These are phyloP conservation scores for Podarcis muralis DNA, from an alignment of 2,113 vertebrate genomes.

Conservation along the genomic window DNA sequence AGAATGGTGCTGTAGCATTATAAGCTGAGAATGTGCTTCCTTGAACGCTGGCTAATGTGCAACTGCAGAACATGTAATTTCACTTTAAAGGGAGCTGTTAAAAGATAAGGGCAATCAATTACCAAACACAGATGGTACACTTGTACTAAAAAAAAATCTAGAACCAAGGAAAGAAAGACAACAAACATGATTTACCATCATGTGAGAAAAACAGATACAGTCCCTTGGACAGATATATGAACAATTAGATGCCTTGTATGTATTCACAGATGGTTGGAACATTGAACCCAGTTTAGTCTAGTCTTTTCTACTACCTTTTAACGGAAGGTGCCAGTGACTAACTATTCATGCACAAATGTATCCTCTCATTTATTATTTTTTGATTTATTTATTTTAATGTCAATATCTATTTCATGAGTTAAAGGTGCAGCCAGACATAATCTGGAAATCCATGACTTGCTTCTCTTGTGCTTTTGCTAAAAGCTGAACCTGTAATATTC, in stretches of 20 bases:
- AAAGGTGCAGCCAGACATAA: too few species aligned
- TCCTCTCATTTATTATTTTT: too few species aligned
- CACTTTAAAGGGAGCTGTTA: background rate
- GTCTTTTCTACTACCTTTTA: background rate
- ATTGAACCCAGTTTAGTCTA: background rate
- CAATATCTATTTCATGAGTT: too few species aligned
- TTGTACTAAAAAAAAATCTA: background rate
- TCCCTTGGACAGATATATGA: background rate
- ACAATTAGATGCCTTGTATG: background rate
- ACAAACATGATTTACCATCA: background rate
- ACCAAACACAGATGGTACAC: background rate
- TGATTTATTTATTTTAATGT: too few species aligned
- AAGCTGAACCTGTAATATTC: too few species aligned
- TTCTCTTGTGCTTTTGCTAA: too few species aligned
- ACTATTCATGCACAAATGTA: too few species aligned
- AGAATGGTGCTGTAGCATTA: background rate
- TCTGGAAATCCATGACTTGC: too few species aligned
- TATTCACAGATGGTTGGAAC: background rate
- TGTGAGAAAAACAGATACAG: background rate
- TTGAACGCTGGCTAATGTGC: background rate
- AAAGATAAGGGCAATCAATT: background rate
- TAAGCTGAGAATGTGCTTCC: background rate
- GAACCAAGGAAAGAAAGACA: background rate
- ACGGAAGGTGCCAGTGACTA: too few species aligned
- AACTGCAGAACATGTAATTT: background rate